Percentiles rank a stretch among this genome's conserved stretches.
Evolutionary conservation across 2,113 vertebrate genomes (phyloP).

Genomic region (Sitta europaea): DNA sequence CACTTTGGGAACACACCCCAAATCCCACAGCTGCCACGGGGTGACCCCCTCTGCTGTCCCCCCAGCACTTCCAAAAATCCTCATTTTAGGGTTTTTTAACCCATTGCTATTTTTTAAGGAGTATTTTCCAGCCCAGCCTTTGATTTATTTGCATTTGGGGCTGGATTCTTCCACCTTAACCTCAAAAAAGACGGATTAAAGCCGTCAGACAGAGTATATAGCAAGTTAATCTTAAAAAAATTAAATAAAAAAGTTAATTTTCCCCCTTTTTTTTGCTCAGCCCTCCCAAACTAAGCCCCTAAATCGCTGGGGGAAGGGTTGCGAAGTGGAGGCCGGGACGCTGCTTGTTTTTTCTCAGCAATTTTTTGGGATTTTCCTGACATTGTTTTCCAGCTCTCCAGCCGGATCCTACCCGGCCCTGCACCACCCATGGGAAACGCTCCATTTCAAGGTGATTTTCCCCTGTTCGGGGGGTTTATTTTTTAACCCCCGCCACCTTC

Average conservation of each 20-base stretch:
- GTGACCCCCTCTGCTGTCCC: background rate
- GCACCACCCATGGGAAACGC: background rate
- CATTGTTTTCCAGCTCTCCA: conserved; percentile 21
- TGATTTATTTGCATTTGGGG: background rate
- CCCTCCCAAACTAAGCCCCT: background rate
- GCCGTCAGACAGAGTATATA: rapidly evolving
- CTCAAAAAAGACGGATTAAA: rapidly evolving
- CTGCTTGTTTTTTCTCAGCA: background rate
- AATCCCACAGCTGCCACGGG: background rate
- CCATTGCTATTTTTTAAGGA: background rate
- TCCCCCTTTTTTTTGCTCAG: rapidly evolving
- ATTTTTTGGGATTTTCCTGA: conserved; percentile 47
- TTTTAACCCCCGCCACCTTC: rapidly evolving
- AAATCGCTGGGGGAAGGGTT: background rate
- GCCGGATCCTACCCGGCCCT: background rate
- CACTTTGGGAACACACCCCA: background rate
- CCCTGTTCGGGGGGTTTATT: background rate
- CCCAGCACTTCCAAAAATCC: background rate
- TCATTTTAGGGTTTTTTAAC: rapidly evolving
- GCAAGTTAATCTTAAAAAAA: background rate
- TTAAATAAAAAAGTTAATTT: background rate
- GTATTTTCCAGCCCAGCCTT: background rate
- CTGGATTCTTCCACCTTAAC: background rate
- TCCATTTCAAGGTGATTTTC: background rate
- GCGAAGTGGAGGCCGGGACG: background rate